Evolutionary conservation across 2,797 vertebrate species (phyloP), one percentile per base, ranked within the genome.

Genomic region (Trachurus trachurus): DNA sequence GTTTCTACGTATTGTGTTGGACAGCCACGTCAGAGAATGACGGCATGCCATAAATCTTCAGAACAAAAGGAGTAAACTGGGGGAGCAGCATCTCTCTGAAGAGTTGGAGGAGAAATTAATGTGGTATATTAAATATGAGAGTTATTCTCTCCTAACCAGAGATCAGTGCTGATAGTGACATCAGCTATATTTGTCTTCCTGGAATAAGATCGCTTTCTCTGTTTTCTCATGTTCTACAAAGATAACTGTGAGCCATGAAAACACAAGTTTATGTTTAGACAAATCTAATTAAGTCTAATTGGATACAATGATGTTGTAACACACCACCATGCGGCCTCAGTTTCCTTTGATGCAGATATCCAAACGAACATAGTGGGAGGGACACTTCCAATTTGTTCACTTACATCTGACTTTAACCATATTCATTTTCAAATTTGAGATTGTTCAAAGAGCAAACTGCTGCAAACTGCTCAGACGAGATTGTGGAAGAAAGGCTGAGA

Each of bases 11-110:
- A 78, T 44, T 74, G 78, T 84, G 78, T 44, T 60, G 47, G 74
- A 80, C 10, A 31, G 59, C 69, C 66, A 86, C 71, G 74, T 91
- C 84, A 85, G 77, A 86, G 58, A 71, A 92, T 91, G 90, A 91
- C 71, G 77, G 7, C 67, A 89, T 79, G 68, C 66, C 69, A 80
- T 85, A 88, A 90, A 88, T 88, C 70, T 64, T 34, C n/a, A 59
- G 54, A 80, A 85, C 67, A 84, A 90, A 85, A 81, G 74, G 50
- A 81, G 59, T 62, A 56, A 61, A 82, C 10, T 52, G 40, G 63
- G 66, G 63, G 80, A 82, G 83, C 74, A 63, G 62, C 71, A 76
- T 86, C 77, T 83, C 74, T 88, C 78, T 72, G 52, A 82, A 79
- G 82, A 70, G 66, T 67, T 53, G 56, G 57, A 53, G 52, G 63